Evolutionary conservation across 2,888 invertebrate genomes (phyloP).

Genomic region (Lissonota sp.): DNA sequence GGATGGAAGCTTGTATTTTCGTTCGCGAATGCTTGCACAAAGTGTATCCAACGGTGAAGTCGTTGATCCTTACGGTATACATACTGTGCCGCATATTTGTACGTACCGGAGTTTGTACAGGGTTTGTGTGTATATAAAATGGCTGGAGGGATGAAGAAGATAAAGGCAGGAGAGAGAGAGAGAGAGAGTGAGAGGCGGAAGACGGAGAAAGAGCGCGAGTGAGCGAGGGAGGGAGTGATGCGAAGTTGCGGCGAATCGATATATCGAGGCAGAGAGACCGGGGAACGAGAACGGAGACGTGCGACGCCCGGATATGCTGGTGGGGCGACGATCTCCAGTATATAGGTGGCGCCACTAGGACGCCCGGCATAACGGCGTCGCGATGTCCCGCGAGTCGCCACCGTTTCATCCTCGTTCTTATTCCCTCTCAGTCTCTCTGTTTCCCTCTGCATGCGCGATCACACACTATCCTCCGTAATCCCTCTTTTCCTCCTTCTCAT

Average conservation of each 20-base stretch:
- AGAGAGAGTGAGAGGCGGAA: background rate
- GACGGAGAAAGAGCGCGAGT: background rate
- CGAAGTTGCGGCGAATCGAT: slow-evolving; percentile 53
- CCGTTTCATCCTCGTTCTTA: slow-evolving; percentile 13
- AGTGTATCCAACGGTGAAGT: too few relatives aligned
- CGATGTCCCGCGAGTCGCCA: slow-evolving; percentile 53
- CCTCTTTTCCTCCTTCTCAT: slow-evolving; percentile 4
- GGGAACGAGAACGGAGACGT: slow-evolving; percentile 56
- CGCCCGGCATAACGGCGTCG: slow-evolving; percentile 60
- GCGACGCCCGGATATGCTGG: slow-evolving; percentile 69
- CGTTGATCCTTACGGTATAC: background rate
- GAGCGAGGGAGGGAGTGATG: slow-evolving; percentile 18
- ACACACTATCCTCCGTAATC: background rate
- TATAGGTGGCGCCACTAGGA: slow-evolving; percentile 68
- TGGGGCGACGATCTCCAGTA: slow-evolving; percentile 38
- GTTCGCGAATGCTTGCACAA: too few relatives aligned
- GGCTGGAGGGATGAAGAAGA: slow-evolving; percentile 11
- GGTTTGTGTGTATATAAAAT: slow-evolving; percentile 34
- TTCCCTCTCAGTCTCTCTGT: slow-evolving; percentile 4
- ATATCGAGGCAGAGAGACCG: slow-evolving; percentile 48
- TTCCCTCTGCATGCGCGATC: slow-evolving; percentile 6
- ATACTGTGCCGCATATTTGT: background rate
- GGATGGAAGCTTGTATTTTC: too few relatives aligned
- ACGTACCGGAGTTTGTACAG: background rate
- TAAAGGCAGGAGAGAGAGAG: slow-evolving; percentile 15